These are phyloP conservation scores for Nephrotoma flavescens DNA, from an alignment of 2,888 invertebrate species.

Conservation along the genomic window DNA sequence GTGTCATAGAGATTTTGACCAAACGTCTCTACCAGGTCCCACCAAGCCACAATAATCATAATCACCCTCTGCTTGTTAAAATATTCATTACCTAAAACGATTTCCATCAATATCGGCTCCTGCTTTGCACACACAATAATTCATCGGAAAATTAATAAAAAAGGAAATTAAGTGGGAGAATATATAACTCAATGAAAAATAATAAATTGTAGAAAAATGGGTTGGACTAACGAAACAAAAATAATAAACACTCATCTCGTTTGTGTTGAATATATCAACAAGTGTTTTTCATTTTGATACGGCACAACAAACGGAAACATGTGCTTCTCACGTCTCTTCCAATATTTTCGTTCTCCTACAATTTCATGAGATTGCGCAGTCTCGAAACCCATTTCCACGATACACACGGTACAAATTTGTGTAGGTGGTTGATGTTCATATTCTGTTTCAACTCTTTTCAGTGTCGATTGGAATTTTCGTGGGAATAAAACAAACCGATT, in stretches of 20 bases:
- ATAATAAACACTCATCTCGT: background rate
- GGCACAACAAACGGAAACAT: background rate
- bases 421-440: background rate
- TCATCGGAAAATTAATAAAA: background rate
- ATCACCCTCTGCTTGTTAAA: background rate
- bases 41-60: background rate
- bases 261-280: background rate
- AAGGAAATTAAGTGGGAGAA: background rate
- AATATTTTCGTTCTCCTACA: background rate
- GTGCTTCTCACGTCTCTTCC: background rate
- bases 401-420: background rate
- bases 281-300: background rate
- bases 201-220: background rate
- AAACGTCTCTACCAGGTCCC: too few relatives aligned
- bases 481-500: background rate
- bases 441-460: background rate
- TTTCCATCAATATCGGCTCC: background rate
- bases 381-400: background rate
- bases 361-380: background rate
- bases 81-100: background rate
- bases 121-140: background rate
- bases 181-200: background rate
- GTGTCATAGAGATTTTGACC: too few relatives aligned
- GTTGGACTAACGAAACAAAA: background rate
- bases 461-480: background rate